Percentiles rank a stretch among this genome's conserved stretches.
phyloP scores from a whole-genome alignment of 2,797 vertebrate genomes.

The Psittacula echo region DNA sequence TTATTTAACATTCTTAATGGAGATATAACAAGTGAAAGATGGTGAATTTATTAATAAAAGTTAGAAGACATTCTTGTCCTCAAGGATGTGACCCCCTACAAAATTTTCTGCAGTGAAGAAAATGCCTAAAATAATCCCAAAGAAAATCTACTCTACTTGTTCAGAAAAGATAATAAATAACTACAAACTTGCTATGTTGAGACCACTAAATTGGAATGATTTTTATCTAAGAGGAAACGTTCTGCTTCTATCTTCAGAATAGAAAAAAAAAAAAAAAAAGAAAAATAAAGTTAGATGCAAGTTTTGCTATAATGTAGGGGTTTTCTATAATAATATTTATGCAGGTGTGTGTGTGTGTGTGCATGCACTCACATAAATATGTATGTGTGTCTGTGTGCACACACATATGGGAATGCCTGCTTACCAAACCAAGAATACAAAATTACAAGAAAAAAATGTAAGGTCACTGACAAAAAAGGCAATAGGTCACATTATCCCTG shows the following conservation, averaged over 20 bases:
- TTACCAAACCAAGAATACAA: background rate
- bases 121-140: background rate
- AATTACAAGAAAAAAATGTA: background rate
- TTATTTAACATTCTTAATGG: background rate
- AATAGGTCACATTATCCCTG: background rate
- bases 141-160: background rate
- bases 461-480: background rate
- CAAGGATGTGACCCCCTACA: background rate
- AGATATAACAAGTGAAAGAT: background rate
- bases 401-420: background rate
- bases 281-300: background rate
- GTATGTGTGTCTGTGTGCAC: background rate
- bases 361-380: background rate
- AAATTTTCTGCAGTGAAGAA: background rate
- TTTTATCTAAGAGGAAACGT: background rate
- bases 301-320: background rate
- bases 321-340: background rate
- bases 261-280: background rate
- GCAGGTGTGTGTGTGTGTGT: accelerated
- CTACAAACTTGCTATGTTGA: background rate
- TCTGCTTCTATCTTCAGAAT: background rate
- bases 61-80: background rate
- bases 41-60: background rate
- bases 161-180: background rate
- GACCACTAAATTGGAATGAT: background rate